Evolutionary conservation across 2,797 vertebrate genomes (phyloP), one percentile per base, ranked within the genome.

Genomic region (Syncerus caffer): DNA sequence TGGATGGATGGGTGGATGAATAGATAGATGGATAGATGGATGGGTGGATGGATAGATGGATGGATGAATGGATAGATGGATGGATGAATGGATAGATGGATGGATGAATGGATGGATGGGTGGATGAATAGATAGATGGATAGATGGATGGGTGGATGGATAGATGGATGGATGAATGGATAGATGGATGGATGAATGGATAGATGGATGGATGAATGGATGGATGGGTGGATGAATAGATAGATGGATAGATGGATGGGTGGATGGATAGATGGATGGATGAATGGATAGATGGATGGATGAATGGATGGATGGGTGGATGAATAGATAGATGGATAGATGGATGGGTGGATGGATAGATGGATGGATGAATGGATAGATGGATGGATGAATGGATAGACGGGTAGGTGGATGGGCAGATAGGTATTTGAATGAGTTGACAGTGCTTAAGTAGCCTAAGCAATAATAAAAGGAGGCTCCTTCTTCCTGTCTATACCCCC

Each of bases 261-360:
- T 55, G 1, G 1, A 21, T 8, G 53, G 17, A 21, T 55, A 3
- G 55, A 9, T 55, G 3, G 21, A 23, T 55, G 55, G 55, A 57
- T 57, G 9, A 23, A 25, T 0, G 21, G 10, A 25, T 10, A 1
- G 23, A 25, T 11, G 4, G 55, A 11, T 4, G 3, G 55, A 19
- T 67, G 8, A 17, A 10, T n/a, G 31, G 7, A 19, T 64, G 2
- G 8, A 64, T n/a, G 4, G 62, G 5, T 64, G 8, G 25, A 27
- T 6, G 1, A 4, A 13, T 27, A 4, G 25, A 27, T 58, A 4
- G 2, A 27, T 58, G 25, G 2, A 13, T 2, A n/a, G n/a, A 23
- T 15, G 6, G 6, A 14, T 15, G 2, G 6, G 9, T 60, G 29
- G 25, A 27, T 6, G 4, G 57, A 13, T 58, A 3, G 25, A 27